Evolutionary conservation across 1,140 invertebrate genomes (phyloP).

Genomic region (Psilanteris sp.): DNA sequence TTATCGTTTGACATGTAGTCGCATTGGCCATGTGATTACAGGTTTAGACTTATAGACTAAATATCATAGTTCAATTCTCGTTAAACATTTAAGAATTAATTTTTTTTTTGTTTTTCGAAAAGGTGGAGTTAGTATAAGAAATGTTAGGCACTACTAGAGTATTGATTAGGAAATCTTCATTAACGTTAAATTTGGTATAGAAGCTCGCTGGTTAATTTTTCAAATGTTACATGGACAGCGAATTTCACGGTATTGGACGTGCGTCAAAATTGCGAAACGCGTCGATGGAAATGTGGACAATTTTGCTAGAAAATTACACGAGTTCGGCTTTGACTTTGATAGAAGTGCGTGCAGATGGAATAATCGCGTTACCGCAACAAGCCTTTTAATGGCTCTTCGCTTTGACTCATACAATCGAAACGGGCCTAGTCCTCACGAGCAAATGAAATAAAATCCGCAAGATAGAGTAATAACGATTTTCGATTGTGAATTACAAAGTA

Average conservation of each 20-base stretch:
- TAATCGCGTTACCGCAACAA: constrained; percentile 47
- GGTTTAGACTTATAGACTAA: too few relatives aligned
- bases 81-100: too few relatives aligned
- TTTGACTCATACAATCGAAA: constrained; percentile 33
- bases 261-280: constrained; percentile 16
- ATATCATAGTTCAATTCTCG: too few relatives aligned
- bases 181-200: constrained; percentile 22
- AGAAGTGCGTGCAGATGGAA: constrained; percentile 31
- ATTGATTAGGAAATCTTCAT: too few relatives aligned
- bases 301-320: constrained; percentile 52
- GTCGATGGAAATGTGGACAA: constrained; percentile 38
- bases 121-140: too few relatives aligned
- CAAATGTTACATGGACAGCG: background rate
- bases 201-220: constrained; percentile 19
- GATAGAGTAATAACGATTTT: constrained; percentile 24
- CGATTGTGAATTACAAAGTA: constrained; percentile 22
- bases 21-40: too few relatives aligned
- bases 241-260: constrained; percentile 5
- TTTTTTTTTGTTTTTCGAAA: too few relatives aligned
- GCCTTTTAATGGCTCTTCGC: constrained; percentile 45
- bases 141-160: too few relatives aligned
- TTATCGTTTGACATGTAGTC: too few relatives aligned
- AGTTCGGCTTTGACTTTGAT: constrained; percentile 39
- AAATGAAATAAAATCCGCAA: constrained; percentile 50
- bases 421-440: constrained; percentile 8